Percentiles rank a stretch among this genome's conserved stretches.
phyloP scores from a whole-genome alignment of 2,113 vertebrate genomes.

The Pollimyrus isidori region DNA sequence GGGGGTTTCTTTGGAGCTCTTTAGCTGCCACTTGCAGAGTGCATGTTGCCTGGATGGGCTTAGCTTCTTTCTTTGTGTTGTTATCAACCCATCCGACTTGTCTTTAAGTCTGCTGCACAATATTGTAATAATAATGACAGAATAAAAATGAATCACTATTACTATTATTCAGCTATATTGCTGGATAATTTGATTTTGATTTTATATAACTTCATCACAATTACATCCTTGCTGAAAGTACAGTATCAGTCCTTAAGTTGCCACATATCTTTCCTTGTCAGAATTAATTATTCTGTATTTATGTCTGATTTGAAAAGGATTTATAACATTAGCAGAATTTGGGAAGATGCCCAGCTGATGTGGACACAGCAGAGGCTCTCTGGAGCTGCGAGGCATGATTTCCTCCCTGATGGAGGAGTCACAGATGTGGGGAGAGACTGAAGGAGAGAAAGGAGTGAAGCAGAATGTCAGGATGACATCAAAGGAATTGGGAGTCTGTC shows the following conservation, averaged over 20 bases:
- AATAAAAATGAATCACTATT: neutral
- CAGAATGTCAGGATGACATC: neutral
- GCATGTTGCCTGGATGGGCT: neutral
- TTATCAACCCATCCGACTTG: neutral
- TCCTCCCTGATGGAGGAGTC: neutral
- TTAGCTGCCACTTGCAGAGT: neutral
- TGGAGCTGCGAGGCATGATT: neutral
- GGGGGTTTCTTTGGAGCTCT: neutral
- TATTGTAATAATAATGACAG: neutral
- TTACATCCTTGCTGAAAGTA: neutral
- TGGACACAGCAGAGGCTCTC: neutral
- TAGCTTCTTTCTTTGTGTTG: neutral
- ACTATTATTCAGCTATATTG: neutral
- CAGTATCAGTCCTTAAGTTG: neutral
- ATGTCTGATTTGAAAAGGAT: neutral
- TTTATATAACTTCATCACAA: neutral
- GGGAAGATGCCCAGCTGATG: neutral
- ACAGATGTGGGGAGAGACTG: neutral
- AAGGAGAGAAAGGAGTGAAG: neutral
- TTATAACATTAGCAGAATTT: neutral
- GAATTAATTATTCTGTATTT: neutral
- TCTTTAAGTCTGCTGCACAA: neutral
- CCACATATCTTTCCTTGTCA: neutral
- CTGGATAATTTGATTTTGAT: neutral
- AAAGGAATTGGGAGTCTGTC: neutral